Percentiles rank a stretch among this genome's conserved stretches.
phyloP scores from a whole-genome alignment of 2,797 vertebrate genomes.

The Cryptoblepharus egeriae region DNA sequence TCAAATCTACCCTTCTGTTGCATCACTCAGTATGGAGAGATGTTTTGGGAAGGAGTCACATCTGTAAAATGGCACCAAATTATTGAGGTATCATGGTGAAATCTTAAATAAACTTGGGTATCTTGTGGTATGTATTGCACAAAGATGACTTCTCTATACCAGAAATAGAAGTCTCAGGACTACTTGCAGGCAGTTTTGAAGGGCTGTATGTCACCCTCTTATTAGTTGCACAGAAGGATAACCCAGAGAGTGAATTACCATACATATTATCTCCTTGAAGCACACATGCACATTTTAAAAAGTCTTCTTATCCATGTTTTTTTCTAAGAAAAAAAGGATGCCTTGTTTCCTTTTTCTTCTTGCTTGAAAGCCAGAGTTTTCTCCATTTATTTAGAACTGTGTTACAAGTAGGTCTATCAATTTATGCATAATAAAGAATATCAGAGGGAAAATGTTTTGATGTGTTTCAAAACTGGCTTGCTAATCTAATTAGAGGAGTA shows the following conservation, averaged over 20 bases:
- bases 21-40: neutral
- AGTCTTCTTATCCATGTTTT: neutral
- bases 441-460: constrained; percentile 34
- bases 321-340: constrained; percentile 48
- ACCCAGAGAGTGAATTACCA: neutral
- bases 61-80: neutral
- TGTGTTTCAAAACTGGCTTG: constrained; percentile 73
- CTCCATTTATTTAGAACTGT: constrained; percentile 47
- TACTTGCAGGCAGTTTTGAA: neutral
- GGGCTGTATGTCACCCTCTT: neutral
- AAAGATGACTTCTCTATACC: neutral
- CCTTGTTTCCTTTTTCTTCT: constrained; percentile 57
- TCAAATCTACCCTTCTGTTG: neutral
- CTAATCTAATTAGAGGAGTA: constrained; percentile 85
- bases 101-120: neutral
- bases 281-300: constrained; percentile 10
- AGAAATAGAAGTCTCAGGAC: neutral
- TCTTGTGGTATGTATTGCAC: neutral
- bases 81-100: too few relatives aligned
- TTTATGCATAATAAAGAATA: constrained; percentile 55
- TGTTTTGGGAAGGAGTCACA: neutral
- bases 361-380: constrained; percentile 55
- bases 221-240: neutral
- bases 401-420: constrained; percentile 60
- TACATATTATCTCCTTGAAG: neutral